Base-by-base conservation (phyloP, 2,113 vertebrate genomes). In the Clarias gariepinus region DNA sequence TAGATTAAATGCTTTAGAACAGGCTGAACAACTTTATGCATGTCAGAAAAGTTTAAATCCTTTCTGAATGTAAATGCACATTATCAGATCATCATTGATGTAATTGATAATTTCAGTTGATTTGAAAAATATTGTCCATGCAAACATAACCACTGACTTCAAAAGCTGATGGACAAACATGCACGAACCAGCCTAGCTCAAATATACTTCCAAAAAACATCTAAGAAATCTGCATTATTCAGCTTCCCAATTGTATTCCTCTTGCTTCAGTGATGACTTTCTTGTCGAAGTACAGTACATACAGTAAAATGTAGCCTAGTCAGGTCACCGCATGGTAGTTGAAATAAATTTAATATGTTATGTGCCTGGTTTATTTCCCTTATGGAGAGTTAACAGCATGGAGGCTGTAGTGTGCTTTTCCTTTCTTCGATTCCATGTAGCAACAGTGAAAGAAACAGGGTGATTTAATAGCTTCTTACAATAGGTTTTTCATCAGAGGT, bases 371-470 rank as follows among this genome's bases (percentile, higher is more conserved):
- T 76, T 21, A 47, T 3, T 41, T 58, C 11, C 53, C 21, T 13
- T 53, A 66, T 19, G 36, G 18, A 77, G 28, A 28, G 3, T 58
- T 69, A 69, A 55, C 47, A 57, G 16, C 19, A 57, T 66, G 25
- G 73, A 55, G 19, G 25, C 8, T 23, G 52, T 23, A 63, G 58
- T 47, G 52, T n/a, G 28, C 19, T 13, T 28, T n/a, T 61, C 21
- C 16, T n/a, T 57, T 21, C 33, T 5, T 83, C 71, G n/a, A 47
- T 52, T 55, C 41, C 71, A 18, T 79, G 28, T 58, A 6, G 68
- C 81, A 81, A 69, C 68, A 79, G 85, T 84, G 73, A 88, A 87
- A 53, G 63, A n/a, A 86, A 41, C 16, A 53, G 21, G n/a, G 74
- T 82, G 53, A 74, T 68, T 52, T 60, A 71, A 58, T 81, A 78